These are phyloP conservation scores for Beris morrisii DNA, from an alignment of 2,888 invertebrate species.

Conservation along the genomic window DNA sequence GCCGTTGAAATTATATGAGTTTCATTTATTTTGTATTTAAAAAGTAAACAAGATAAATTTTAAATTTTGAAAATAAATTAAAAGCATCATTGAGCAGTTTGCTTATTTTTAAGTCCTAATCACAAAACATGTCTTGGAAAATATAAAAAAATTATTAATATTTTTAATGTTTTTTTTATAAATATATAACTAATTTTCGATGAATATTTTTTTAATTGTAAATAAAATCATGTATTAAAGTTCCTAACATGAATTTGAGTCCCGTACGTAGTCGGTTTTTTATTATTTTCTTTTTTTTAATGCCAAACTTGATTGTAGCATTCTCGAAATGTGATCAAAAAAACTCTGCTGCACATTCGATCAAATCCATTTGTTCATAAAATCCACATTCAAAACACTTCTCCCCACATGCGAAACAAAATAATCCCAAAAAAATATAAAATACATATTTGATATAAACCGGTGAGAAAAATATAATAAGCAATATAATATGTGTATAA, in stretches of 20 bases:
- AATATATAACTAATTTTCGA: not conserved
- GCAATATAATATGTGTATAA: conserved; percentile 2
- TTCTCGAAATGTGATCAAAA: conserved; percentile 27
- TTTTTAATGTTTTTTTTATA: conserved; percentile 1
- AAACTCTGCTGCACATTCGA: conserved; percentile 34
- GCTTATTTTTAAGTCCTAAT: conserved; percentile 36
- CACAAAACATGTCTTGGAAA: conserved; percentile 38
- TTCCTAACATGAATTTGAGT: not conserved
- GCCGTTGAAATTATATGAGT: too few species aligned
- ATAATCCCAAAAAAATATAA: conserved; percentile 1
- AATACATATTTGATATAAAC: conserved; percentile 9
- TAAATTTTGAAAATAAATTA: conserved; percentile 20
- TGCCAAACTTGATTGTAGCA: conserved; percentile 1
- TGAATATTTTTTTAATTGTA: not conserved
- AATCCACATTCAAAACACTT: not conserved
- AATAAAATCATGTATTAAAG: too few species aligned
- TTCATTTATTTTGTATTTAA: not conserved
- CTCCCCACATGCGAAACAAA: too few species aligned
- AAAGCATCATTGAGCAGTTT: conserved; percentile 15
- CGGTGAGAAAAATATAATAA: conserved; percentile 24
- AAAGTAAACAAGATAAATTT: conserved; percentile 17
- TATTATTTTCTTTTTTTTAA: conserved; percentile 5
- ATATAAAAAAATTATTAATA: conserved; percentile 13
- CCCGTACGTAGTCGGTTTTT: too few species aligned
- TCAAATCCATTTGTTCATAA: conserved; percentile 34